These are phyloP conservation scores for Chiloscyllium punctatum DNA, from an alignment of 2,797 vertebrate species.

Conservation along the genomic window DNA sequence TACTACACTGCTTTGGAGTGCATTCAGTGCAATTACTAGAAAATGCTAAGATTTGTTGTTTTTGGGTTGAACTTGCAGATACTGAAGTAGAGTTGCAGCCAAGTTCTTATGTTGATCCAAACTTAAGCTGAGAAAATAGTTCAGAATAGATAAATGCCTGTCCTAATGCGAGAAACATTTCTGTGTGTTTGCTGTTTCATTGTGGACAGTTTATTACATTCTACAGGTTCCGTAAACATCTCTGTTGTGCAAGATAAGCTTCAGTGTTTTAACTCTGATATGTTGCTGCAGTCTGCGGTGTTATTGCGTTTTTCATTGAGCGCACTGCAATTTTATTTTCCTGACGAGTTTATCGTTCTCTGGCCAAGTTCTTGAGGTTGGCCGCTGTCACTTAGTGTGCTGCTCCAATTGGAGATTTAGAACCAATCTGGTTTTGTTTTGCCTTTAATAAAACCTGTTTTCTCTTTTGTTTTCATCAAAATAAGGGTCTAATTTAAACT, in stretches of 20 bases:
- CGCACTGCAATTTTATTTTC: neutral
- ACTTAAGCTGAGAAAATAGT: neutral
- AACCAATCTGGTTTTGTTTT: neutral
- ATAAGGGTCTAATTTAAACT: neutral
- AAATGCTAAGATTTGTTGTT: neutral
- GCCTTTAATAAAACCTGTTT: neutral
- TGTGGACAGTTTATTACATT: neutral
- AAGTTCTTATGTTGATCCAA: neutral
- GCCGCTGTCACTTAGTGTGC: neutral
- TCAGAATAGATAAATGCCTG: neutral
- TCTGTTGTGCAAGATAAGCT: slow-evolving; percentile 8
- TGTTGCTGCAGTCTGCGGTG: neutral
- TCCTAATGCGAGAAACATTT: neutral
- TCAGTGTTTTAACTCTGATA: neutral
- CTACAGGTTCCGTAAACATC: neutral
- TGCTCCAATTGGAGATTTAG: neutral
- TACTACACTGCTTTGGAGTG: neutral
- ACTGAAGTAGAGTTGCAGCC: neutral
- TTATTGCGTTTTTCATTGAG: neutral
- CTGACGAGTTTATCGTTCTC: neutral
- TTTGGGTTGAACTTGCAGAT: neutral
- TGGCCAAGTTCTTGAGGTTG: neutral
- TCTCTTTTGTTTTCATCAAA: neutral
- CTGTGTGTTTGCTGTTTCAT: neutral
- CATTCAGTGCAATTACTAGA: neutral